Evolutionary conservation across 2,797 vertebrate species (phyloP).

Genomic region (Malacoraja senta): DNA sequence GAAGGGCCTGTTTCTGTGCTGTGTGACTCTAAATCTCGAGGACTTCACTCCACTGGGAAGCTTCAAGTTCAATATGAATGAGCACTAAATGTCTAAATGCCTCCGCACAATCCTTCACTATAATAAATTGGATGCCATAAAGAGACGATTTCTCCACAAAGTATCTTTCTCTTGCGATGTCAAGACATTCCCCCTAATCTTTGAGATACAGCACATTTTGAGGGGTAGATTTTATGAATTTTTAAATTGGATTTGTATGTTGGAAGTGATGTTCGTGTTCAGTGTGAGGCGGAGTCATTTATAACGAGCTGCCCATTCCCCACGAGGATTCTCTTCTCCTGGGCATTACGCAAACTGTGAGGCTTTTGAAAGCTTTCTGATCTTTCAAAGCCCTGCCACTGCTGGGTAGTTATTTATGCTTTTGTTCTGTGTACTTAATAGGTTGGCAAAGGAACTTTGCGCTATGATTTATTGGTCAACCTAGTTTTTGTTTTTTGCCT

Average conservation of each 20-base stretch:
- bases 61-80: not conserved
- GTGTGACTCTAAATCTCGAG: too few relatives aligned
- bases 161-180: not conserved
- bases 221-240: not conserved
- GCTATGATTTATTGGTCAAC: conserved; percentile 12
- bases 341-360: not conserved
- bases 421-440: conserved; percentile 11
- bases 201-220: not conserved
- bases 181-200: not conserved
- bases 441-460: conserved; percentile 33
- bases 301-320: too few relatives aligned
- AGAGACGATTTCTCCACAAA: not conserved
- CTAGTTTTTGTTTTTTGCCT: not conserved
- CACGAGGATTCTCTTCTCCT: too few relatives aligned
- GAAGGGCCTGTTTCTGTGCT: too few relatives aligned
- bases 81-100: not conserved
- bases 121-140: not conserved
- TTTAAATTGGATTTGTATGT: too few relatives aligned
- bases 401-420: not conserved
- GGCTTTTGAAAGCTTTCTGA: not conserved
- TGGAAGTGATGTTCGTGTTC: not conserved
- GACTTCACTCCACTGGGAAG: not conserved
- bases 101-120: not conserved
- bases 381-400: conserved; percentile 18
- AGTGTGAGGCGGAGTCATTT: too few relatives aligned